A percentile compares a stretch with the other conserved stretches of the same genome.
These are phyloP conservation scores for Psococerastis gibbosa DNA, from an alignment of 2,888 invertebrate species.

Conservation along the genomic window DNA sequence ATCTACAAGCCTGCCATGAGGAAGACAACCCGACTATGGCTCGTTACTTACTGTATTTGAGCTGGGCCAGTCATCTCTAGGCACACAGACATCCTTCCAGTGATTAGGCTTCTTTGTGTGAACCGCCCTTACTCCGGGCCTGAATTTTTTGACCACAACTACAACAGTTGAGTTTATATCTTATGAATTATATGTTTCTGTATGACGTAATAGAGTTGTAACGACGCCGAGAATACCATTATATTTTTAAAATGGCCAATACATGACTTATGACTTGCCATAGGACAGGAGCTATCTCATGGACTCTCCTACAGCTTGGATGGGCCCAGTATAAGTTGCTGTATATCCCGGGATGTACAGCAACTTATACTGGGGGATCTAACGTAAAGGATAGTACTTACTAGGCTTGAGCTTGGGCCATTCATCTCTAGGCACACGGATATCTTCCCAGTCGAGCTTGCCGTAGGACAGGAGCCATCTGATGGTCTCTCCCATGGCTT, in stretches of 20 bases:
- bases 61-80: neutral
- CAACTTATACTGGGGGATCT: no score
- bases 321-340: no score
- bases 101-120: neutral
- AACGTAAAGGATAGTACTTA: no score
- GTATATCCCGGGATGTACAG: no score
- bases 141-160: no score
- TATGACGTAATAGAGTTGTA: constrained; percentile 34
- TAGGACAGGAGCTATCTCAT: neutral
- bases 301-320: neutral
- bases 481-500: constrained; percentile 41
- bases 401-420: constrained; percentile 37
- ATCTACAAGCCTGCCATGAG: neutral
- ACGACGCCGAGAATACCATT: constrained; percentile 33
- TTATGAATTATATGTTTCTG: no score
- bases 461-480: constrained; percentile 41
- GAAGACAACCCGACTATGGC: no score
- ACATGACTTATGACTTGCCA: no score
- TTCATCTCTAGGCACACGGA: constrained; percentile 32
- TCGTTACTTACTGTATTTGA: neutral
- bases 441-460: constrained; percentile 38
- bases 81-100: neutral
- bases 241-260: constrained; percentile 39
- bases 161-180: no score
- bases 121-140: neutral